Conservation (phyloP, 2,797 vertebrate species). For the Synaphobranchus kaupii region DNA sequence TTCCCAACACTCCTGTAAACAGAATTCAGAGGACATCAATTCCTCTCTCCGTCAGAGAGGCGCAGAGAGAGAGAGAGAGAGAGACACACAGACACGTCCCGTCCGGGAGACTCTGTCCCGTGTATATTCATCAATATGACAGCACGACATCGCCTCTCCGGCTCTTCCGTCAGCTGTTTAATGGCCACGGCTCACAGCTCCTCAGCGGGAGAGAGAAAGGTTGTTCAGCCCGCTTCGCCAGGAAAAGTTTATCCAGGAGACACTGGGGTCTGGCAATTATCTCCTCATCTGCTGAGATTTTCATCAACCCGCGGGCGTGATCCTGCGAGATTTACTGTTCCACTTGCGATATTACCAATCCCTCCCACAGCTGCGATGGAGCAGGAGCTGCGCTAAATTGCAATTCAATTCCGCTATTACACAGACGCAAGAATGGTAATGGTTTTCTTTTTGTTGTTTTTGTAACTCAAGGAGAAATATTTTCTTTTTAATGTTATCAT, state of each 20-base stretch:
- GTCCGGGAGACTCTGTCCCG: background rate
- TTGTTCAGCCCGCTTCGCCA: background rate
- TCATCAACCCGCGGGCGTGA: background rate
- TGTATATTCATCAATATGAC: background rate
- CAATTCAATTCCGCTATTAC: background rate
- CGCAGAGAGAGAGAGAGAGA: background rate
- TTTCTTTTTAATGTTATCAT: background rate
- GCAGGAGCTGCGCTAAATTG: background rate
- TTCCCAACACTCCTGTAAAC: background rate
- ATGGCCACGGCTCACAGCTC: background rate
- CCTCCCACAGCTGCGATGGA: background rate
- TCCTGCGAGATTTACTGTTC: background rate
- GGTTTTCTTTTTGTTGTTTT: background rate
- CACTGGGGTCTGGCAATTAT: background rate
- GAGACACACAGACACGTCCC: background rate
- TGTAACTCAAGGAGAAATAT: background rate
- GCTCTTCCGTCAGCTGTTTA: background rate
- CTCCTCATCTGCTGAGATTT: background rate
- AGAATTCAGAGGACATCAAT: slow-evolving; percentile 7
- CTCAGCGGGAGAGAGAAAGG: background rate
- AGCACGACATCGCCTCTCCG: background rate
- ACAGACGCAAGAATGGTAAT: background rate
- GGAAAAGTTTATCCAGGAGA: background rate
- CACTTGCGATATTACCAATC: background rate
- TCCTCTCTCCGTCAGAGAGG: background rate